Conservation (phyloP, 1,140 invertebrate species). For the Habropoda laboriosa region DNA sequence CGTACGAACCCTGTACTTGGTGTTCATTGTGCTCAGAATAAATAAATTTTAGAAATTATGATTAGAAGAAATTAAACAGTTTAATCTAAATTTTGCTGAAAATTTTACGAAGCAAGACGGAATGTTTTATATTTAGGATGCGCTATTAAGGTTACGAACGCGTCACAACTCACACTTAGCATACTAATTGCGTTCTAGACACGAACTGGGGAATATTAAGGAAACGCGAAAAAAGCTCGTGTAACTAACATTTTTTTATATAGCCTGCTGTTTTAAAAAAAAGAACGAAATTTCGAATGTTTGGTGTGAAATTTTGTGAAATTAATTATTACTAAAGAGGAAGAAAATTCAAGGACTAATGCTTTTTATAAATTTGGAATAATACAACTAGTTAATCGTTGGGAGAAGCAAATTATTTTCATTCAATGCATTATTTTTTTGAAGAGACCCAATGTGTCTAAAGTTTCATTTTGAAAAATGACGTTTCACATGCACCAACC, state of each 20-base stretch:
- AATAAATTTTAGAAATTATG: too few species aligned
- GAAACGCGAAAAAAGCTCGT: background rate
- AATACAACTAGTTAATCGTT: too few species aligned
- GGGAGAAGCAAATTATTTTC: too few species aligned
- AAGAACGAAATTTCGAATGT: background rate
- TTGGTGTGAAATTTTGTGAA: background rate
- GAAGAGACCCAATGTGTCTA: too few species aligned
- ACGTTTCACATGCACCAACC: too few species aligned
- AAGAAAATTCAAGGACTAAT: too few species aligned
- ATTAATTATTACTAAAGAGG: too few species aligned
- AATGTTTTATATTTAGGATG: constrained; percentile 7
- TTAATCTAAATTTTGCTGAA: background rate
- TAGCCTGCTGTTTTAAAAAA: background rate
- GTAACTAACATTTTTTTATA: background rate
- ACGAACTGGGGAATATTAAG: background rate
- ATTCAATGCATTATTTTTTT: too few species aligned
- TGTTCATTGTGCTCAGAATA: too few species aligned
- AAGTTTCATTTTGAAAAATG: too few species aligned
- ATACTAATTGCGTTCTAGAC: constrained; percentile 13
- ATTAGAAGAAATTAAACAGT: background rate
- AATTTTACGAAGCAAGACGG: background rate
- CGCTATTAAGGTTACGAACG: background rate
- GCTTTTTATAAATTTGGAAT: too few species aligned
- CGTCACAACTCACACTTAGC: background rate
- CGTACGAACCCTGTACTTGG: too few species aligned